Base-by-base conservation (phyloP, 30 jellyfish, hydroid and myxozoan genomes). In the Hydractinia echinata region DNA sequence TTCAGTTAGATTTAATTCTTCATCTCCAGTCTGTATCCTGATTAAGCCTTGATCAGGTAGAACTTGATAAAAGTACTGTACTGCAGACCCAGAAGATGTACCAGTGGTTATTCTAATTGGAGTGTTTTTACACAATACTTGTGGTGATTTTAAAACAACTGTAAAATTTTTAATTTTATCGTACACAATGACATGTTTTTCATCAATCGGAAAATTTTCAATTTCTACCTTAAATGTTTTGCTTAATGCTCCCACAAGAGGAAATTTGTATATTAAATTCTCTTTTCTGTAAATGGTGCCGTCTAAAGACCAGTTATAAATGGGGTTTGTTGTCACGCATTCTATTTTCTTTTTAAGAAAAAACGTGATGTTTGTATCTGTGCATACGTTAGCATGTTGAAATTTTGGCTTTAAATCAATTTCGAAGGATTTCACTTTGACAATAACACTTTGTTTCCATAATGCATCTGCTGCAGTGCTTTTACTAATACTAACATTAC, bases 161-260 rank as follows among this genome's bases (percentile, higher is more conserved):
- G 68, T 82, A 53, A 88, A 77, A 67, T 79, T 73, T 8, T 51
- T 55, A 4, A 88, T 88, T 51, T 76, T 69, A 67, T 88, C 93
- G 21, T 81, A 86, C 16, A 88, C 11, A 70, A 14, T 30, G 14
- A 82, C 67, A 8, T 72, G 62, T 21, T 19, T 21, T 10, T 53
- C 52, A 72, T 21, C 44, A 18, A 9, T 6, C 16, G 81, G 81
- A 18, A 72, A 19, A 50, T 72, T 61, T 11, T 9, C 8, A 21
- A 72, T 72, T 72, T 11, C 67, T 18, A 72, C 16, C 10, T 7
- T 8, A 18, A 72, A 44, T 53, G 16, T 8, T 19, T 72, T 72
- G 54, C 67, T 7, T 5, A 8, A 8, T 5, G 52, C 52, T 8
- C 81, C 81, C 44, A 72, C 81, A 30, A 30, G 44, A 30, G 44